Evolutionary conservation across 1,140 invertebrate species (phyloP), one percentile per base, ranked within the genome.

Genomic region (Ceratina japonica): DNA sequence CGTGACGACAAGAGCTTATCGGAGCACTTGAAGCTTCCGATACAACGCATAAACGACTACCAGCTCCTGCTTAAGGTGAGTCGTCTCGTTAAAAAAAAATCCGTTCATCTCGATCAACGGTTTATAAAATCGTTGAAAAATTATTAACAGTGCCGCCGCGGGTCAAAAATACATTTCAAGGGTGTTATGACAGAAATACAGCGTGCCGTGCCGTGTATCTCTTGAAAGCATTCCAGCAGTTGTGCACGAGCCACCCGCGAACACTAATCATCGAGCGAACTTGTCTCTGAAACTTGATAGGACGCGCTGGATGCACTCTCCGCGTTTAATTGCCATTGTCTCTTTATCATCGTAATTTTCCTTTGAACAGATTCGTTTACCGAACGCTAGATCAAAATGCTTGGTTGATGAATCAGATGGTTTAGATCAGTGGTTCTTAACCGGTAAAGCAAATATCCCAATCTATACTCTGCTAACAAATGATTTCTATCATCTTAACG

Each of bases 21-120:
- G 75, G 97, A 98, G 89, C 97, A 99, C 92, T 94, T 99, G 72
- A 97, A 98, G 90, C 95, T 98, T 88, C 97, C 98, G 68, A 96
- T 98, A 90, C 97, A 98, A 94, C 95, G 98, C 86, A 98, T 99
- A 88, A 98, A 98, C 95, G 98, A 99, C 94, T 99, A 99, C 92
- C 97, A 99, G 93, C 95, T 98, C 85, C 94, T 99, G 58, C 94
- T 99, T 61, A 98, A 98, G 96, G 98, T 98, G 94, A 94, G 37
- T 10, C 89, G 20, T 16, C 49, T 12, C 20, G 16, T 83, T 75
- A 71, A 59, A 61, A 73, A 37, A 44, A 44, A 7, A 7, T 10
- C 5, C 0, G 82, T 24, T 16, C 7, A 0, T 52, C 37, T 59
- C 4, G 3, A 7, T 27, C 5, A 3, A 3, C 51, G 8, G 24